Percentiles rank a stretch among this genome's conserved stretches.
These are phyloP conservation scores for Saccopteryx bilineata DNA, from an alignment of 2,113 vertebrate species.

Conservation along the genomic window DNA sequence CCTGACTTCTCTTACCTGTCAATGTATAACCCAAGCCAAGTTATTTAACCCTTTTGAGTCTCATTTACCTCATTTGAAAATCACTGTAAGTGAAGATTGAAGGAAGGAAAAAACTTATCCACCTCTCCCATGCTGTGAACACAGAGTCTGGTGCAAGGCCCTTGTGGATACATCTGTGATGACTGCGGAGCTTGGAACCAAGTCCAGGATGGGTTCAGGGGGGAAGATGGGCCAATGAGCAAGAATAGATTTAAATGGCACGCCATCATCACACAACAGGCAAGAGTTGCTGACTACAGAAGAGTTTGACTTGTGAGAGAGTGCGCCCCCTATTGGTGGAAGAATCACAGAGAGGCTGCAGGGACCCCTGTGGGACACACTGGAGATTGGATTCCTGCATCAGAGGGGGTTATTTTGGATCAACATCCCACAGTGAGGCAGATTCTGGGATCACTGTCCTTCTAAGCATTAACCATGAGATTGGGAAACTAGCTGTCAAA, in stretches of 20 bases:
- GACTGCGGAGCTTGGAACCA: neutral
- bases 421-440: neutral
- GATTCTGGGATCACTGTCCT: neutral
- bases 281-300: neutral
- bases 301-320: neutral
- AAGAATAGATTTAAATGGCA: neutral
- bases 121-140: neutral
- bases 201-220: neutral
- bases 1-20: neutral
- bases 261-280: neutral
- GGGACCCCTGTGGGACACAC: neutral
- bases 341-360: neutral
- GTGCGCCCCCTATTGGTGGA: neutral
- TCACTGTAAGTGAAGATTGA: neutral
- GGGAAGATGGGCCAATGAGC: neutral
- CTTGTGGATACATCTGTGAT: neutral
- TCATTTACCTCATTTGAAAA: neutral
- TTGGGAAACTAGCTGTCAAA: neutral
- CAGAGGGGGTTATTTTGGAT: neutral
- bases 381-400: neutral
- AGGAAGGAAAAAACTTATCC: neutral
- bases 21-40: neutral
- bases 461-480: neutral
- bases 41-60: neutral
- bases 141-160: neutral